Evolutionary conservation across 1,140 invertebrate species (phyloP).

Genomic region (Condylostylus longicornis): DNA sequence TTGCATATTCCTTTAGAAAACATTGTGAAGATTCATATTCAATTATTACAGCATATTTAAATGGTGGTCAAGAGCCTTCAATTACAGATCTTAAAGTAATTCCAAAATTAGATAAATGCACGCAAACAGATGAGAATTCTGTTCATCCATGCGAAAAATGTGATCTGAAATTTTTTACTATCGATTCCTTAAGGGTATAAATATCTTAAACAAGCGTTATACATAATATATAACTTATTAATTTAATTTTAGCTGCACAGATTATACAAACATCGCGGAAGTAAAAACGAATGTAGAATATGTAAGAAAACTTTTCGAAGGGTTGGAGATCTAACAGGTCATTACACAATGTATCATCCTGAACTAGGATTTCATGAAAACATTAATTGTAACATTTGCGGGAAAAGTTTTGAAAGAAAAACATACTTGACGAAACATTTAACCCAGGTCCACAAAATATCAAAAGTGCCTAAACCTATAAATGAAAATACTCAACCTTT

Average conservation of each 20-base stretch:
- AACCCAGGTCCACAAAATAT: neutral
- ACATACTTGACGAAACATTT: neutral
- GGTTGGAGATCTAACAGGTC: neutral
- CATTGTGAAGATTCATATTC: conserved; percentile 21
- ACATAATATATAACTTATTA: neutral
- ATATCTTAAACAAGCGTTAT: neutral
- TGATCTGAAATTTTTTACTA: conserved; percentile 18
- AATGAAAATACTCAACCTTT: no score
- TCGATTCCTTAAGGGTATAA: neutral
- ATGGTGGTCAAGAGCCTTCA: neutral
- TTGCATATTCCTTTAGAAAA: conserved; percentile 23
- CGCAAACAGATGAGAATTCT: conserved; percentile 20
- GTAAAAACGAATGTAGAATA: neutral
- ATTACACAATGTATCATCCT: neutral
- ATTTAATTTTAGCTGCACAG: neutral
- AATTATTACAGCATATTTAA: conserved; percentile 11
- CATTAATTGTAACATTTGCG: conserved; percentile 4
- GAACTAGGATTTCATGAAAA: neutral
- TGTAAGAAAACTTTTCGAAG: conserved; percentile 1
- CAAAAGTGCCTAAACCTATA: no score
- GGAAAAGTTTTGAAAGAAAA: neutral
- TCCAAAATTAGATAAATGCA: conserved; percentile 12
- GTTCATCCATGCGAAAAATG: conserved; percentile 23
- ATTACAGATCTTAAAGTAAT: neutral
- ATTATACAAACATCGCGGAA: neutral